Percentiles rank a stretch among this genome's conserved stretches.
These are phyloP conservation scores for Ophioninae sp. DNA, from an alignment of 2,888 invertebrate species.

Conservation along the genomic window DNA sequence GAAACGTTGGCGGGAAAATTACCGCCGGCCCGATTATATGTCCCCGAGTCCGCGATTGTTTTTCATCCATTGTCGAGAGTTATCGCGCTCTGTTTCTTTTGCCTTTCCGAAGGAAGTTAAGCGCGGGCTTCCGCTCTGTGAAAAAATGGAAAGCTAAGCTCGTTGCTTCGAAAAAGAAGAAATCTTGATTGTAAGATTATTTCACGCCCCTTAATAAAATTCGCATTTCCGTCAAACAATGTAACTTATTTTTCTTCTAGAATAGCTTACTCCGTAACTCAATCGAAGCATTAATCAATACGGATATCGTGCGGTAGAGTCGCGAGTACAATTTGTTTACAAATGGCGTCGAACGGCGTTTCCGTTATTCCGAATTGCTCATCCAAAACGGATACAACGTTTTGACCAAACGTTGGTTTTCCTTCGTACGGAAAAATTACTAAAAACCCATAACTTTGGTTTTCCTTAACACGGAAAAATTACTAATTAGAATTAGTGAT, in stretches of 20 bases:
- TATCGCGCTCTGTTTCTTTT: neutral
- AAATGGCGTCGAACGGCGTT: constrained; percentile 73
- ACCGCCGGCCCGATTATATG: no score
- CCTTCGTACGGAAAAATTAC: neutral
- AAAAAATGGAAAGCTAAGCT: neutral
- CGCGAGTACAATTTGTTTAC: constrained; percentile 72
- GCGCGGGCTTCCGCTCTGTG: neutral
- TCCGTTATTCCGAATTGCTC: constrained; percentile 3
- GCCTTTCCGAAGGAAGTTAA: neutral
- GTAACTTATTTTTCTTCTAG: neutral
- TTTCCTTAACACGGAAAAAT: neutral
- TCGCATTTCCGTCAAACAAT: neutral
- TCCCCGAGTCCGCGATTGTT: neutral
- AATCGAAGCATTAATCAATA: neutral
- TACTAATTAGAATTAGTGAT: neutral
- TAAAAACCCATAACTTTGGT: neutral
- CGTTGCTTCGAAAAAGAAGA: no score
- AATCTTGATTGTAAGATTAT: neutral
- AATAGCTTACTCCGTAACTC: neutral
- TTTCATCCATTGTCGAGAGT: neutral
- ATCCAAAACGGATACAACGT: constrained; percentile 2
- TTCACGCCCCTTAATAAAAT: neutral
- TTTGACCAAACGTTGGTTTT: constrained; percentile 1
- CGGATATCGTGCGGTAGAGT: neutral
- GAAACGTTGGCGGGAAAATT: constrained; percentile 52